A percentile compares a stretch with the other conserved stretches of the same genome.
phyloP scores from a whole-genome alignment of 2,888 invertebrate genomes.

The Trichogramma dendrolimi region DNA sequence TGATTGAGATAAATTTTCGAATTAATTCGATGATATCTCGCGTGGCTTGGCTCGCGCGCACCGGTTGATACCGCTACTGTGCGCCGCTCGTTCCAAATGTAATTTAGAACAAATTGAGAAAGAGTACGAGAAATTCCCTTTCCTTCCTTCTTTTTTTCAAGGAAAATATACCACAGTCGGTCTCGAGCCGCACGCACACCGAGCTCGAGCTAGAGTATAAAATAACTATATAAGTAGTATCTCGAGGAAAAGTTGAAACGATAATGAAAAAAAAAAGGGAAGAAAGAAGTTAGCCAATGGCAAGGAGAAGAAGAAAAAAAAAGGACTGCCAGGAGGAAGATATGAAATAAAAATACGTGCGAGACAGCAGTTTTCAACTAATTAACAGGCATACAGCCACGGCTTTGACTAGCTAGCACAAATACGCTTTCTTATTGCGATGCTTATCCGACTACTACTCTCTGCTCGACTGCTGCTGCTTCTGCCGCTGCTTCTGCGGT shows the following conservation, averaged over 20 bases:
- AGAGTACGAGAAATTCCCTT: no score
- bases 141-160: no score
- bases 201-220: no score
- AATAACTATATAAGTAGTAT: no score
- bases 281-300: slow-evolving; percentile 15
- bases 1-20: no score
- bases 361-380: slow-evolving; percentile 42
- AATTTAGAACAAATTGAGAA: no score
- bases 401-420: neutral
- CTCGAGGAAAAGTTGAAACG: slow-evolving; percentile 19
- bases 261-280: slow-evolving; percentile 10
- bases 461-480: slow-evolving; percentile 35
- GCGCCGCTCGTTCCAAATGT: no score
- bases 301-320: slow-evolving; percentile 15
- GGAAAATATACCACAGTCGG: no score
- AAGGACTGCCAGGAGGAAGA: slow-evolving; percentile 7
- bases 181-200: no score
- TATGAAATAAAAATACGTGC: slow-evolving; percentile 1
- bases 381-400: slow-evolving; percentile 40
- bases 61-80: no score
- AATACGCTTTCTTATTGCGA: neutral
- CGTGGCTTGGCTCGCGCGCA: no score
- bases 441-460: slow-evolving; percentile 42
- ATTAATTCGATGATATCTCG: no score
- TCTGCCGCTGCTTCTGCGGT: slow-evolving; percentile 44